Conservation (phyloP, 2,797 vertebrate species). For the Sebastes vulpes region DNA sequence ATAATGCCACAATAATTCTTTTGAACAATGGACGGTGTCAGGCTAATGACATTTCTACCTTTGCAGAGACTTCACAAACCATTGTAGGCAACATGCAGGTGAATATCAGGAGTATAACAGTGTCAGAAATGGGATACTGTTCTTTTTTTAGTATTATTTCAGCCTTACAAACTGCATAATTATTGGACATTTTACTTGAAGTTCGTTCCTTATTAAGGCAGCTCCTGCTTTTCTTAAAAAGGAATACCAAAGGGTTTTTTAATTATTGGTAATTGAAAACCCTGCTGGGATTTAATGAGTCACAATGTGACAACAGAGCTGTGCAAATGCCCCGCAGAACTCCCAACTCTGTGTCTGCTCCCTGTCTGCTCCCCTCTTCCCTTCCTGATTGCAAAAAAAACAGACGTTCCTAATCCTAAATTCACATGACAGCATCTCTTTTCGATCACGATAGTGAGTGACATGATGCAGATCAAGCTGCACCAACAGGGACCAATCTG, state of each 20-base stretch:
- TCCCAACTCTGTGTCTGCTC: slow-evolving; percentile 32
- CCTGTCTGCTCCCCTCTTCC: slow-evolving; percentile 29
- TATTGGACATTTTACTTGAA: slow-evolving; percentile 2
- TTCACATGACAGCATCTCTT: slow-evolving; percentile 33
- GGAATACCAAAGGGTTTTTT: slow-evolving; percentile 51
- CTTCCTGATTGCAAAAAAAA: slow-evolving; percentile 20
- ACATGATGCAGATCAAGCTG: slow-evolving; percentile 26
- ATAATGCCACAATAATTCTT: slow-evolving; percentile 27
- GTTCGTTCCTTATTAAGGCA: slow-evolving; percentile 20
- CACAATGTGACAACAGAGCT: slow-evolving; percentile 60
- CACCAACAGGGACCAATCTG: not conserved
- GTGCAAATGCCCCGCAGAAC: slow-evolving; percentile 27
- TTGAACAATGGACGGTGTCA: slow-evolving; percentile 8
- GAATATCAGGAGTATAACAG: not conserved
- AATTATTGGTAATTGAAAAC: slow-evolving; percentile 71
- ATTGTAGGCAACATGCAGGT: not conserved
- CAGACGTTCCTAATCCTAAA: slow-evolving; percentile 39
- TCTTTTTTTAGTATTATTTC: not conserved
- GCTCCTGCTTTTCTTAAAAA: slow-evolving; percentile 15
- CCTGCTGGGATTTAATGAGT: slow-evolving; percentile 69
- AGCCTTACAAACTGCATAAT: not conserved
- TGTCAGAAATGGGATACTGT: not conserved
- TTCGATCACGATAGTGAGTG: slow-evolving; percentile 20
- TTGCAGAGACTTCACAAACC: not conserved
- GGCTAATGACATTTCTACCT: slow-evolving; percentile 12